Base-by-base conservation (phyloP, 1,140 invertebrate genomes). In the Andrena cerasifolii region DNA sequence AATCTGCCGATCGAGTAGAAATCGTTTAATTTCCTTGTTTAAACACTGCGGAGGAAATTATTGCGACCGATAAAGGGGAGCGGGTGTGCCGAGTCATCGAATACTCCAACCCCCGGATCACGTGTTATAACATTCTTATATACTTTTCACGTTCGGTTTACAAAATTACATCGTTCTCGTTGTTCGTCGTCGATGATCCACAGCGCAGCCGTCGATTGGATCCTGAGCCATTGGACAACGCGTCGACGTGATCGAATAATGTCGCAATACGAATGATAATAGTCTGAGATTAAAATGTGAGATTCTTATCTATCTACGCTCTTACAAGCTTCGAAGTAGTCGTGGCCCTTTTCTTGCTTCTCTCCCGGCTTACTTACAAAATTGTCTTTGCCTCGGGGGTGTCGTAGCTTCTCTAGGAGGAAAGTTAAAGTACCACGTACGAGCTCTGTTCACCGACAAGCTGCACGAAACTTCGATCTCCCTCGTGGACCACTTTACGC, bases 121-220 rank as follows among this genome's bases (percentile, higher is more conserved):
- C 28, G n/a, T 56, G 36, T 54, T 74, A 65, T 21, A 65, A 43
- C 26, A 26, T 65, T 73, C 18, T 40, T 40, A 0, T 36, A 43
- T 43, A 66, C 28, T 54, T 65, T n/a, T 45, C 24, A 63, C 26
- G 14, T n/a, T 47, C 45, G 45, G n/a, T 58, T 68, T 68, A 68
- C 56, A 58, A 76, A 68, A 68, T 58, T 76, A 58, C 40, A 76
- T 47, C n/a, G 18, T 68, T 68, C 12, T 36, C 58, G 53, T 51
- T 76, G 53, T 67, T 76, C n/a, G n/a, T n/a, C n/a, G n/a, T n/a
- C n/a, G n/a, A n/a, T n/a, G n/a, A n/a, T n/a, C n/a, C n/a, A n/a
- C n/a, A n/a, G n/a, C n/a, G n/a, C n/a, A n/a, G n/a, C n/a, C n/a
- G n/a, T n/a, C n/a, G n/a, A n/a, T n/a, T n/a, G n/a, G n/a, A n/a